Percentiles rank a stretch among this genome's conserved stretches.
These are phyloP conservation scores for Ornithoptera alexandrae DNA, from an alignment of 2,888 invertebrate species.

Conservation along the genomic window DNA sequence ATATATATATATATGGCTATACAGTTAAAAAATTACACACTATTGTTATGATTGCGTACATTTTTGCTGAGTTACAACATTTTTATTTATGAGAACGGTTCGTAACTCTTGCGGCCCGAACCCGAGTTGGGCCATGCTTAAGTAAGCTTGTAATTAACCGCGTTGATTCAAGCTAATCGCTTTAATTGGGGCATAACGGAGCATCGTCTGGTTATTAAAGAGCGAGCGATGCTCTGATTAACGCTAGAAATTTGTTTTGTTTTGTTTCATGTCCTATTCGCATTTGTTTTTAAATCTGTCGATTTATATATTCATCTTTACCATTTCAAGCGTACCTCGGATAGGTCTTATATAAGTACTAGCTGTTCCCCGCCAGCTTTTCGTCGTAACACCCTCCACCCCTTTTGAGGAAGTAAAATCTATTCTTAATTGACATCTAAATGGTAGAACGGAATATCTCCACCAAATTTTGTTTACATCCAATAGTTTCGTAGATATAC, in stretches of 20 bases:
- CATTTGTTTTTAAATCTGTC: background rate
- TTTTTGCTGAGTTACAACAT: constrained; percentile 31
- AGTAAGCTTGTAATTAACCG: constrained; percentile 27
- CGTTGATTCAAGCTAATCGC: constrained; percentile 26
- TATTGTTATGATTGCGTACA: constrained; percentile 1
- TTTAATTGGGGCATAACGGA: constrained; percentile 29
- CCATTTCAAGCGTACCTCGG: background rate
- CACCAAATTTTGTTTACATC: too few relatives aligned
- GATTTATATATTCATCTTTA: background rate
- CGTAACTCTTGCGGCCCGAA: constrained; percentile 21
- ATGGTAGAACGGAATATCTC: too few relatives aligned
- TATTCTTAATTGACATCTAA: too few relatives aligned
- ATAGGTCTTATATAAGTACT: background rate
- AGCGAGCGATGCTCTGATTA: constrained; percentile 29
- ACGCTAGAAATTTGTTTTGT: constrained; percentile 23
- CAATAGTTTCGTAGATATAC: too few relatives aligned
- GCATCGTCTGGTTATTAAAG: constrained; percentile 26
- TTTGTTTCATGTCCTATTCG: constrained; percentile 22
- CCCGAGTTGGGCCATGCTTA: constrained; percentile 22
- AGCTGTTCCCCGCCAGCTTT: too few relatives aligned
- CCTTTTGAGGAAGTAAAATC: too few relatives aligned
- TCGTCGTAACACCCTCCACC: too few relatives aligned
- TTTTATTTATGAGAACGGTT: constrained; percentile 18
- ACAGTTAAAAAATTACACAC: background rate
- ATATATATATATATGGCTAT: background rate